These are phyloP conservation scores for Oligia fasciuncula DNA, from an alignment of 2,888 invertebrate genomes.

Conservation along the genomic window DNA sequence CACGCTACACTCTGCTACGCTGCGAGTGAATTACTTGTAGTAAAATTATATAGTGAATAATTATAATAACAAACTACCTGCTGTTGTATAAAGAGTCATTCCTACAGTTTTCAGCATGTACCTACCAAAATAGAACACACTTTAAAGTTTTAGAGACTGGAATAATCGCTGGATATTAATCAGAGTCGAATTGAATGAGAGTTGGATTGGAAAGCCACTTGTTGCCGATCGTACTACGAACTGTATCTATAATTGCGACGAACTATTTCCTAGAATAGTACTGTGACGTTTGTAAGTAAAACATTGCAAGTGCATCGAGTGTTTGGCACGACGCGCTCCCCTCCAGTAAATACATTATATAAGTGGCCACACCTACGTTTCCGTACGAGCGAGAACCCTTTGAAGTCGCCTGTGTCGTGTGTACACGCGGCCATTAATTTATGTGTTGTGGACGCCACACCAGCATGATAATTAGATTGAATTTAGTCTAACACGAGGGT, in stretches of 20 bases:
- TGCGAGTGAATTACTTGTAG: conserved; percentile 43
- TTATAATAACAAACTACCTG: conserved; percentile 47
- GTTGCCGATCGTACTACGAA: conserved; percentile 53
- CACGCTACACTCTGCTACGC: conserved; percentile 47
- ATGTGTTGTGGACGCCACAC: conserved; percentile 50
- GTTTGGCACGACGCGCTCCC: conserved; percentile 41
- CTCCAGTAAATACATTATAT: conserved; percentile 45
- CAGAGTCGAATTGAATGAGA: conserved; percentile 53
- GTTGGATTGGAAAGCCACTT: conserved; percentile 59
- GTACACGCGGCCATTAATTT: conserved; percentile 48
- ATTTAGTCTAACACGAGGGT: conserved; percentile 61
- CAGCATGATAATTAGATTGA: conserved; percentile 68
- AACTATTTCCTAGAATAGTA: conserved; percentile 45
- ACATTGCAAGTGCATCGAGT: conserved; percentile 48
- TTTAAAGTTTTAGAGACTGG: conserved; percentile 32
- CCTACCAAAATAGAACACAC: conserved; percentile 46
- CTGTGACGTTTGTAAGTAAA: conserved; percentile 28
- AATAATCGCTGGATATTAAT: conserved; percentile 42
- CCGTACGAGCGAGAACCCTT: conserved; percentile 54
- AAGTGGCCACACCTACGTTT: conserved; percentile 55
- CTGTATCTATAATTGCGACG: conserved; percentile 49
- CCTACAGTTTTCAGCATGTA: conserved; percentile 23
- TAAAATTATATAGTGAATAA: conserved; percentile 58
- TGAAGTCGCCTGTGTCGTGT: conserved; percentile 62
- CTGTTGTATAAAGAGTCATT: conserved; percentile 36